phyloP scores from a whole-genome alignment of 2,888 invertebrate species.

The Epistrophe eligans region DNA sequence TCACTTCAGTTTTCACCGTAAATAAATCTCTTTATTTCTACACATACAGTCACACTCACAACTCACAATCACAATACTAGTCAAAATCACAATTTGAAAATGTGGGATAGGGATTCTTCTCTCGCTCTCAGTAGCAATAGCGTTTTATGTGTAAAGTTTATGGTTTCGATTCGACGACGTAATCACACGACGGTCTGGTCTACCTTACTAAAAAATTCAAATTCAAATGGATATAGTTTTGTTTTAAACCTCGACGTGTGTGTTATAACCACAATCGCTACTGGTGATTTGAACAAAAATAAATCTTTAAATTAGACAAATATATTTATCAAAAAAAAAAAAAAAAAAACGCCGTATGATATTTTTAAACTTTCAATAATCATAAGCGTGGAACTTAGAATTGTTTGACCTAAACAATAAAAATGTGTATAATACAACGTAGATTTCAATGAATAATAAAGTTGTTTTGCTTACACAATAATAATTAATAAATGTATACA shows the following conservation, averaged over 20 bases:
- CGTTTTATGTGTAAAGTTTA: constrained; percentile 49
- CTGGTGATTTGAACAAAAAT: constrained; percentile 26
- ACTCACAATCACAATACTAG: too few species aligned
- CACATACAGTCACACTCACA: background rate
- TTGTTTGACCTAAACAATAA: background rate
- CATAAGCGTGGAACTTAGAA: background rate
- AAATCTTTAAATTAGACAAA: background rate
- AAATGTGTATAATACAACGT: background rate
- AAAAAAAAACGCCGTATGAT: background rate
- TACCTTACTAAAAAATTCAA: constrained; percentile 56
- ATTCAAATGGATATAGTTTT: constrained; percentile 73
- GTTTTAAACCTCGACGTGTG: constrained; percentile 65
- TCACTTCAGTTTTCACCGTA: background rate
- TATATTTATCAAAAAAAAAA: constrained; percentile 2
- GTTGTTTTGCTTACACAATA: background rate
- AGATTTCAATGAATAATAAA: background rate
- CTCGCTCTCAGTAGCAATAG: constrained; percentile 22
- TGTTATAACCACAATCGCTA: constrained; percentile 42
- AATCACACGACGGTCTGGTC: constrained; percentile 35
- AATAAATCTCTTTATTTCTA: constrained; percentile 21
- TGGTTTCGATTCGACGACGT: constrained; percentile 35
- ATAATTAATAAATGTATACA: background rate
- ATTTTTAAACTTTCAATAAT: constrained; percentile 4
- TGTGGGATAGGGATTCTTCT: background rate
- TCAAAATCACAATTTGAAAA: background rate